These are phyloP conservation scores for Globodera rostochiensis DNA, from an alignment of 1,140 invertebrate species.

Conservation along the genomic window DNA sequence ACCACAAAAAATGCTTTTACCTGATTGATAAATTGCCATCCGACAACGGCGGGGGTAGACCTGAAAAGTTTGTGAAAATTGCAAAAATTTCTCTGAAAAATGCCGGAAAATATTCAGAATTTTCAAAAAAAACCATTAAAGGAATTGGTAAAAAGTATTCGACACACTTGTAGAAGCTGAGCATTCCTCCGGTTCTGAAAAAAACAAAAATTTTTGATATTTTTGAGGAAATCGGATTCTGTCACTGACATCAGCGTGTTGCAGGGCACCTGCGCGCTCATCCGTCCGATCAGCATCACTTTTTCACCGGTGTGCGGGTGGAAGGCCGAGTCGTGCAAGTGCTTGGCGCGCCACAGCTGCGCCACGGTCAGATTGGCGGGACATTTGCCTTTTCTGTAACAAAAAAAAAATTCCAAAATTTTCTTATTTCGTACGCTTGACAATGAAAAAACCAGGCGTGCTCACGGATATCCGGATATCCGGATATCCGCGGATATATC, in stretches of 20 bases:
- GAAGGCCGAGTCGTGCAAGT: conserved; percentile 93
- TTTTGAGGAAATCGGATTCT: too few species aligned
- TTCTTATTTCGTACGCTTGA: not conserved
- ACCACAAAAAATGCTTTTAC: conserved; percentile 33
- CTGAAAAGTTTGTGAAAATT: too few species aligned
- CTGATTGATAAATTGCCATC: conserved; percentile 85
- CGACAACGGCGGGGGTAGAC: conserved; percentile 75
- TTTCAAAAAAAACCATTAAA: too few species aligned
- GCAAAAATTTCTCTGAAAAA: conserved; percentile 66
- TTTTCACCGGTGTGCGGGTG: conserved; percentile 77
- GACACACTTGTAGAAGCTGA: conserved; percentile 86
- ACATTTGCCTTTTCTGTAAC: conserved; percentile 74
- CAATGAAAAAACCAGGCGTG: too few species aligned
- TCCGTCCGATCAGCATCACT: conserved; percentile 69
- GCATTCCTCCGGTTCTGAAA: conserved; percentile 85
- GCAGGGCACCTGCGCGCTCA: conserved; percentile 97
- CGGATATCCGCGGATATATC: too few species aligned
- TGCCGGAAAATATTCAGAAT: too few species aligned
- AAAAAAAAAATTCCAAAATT: conserved; percentile 37
- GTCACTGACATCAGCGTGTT: conserved; percentile 73
- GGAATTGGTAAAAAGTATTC: too few species aligned
- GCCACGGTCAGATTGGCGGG: conserved; percentile 75
- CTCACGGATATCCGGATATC: too few species aligned
- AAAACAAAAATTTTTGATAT: too few species aligned
- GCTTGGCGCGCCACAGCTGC: conserved; percentile 85